Evolutionary conservation across 2,888 invertebrate genomes (phyloP).

Genomic region (Drosophila mayaguana): DNA sequence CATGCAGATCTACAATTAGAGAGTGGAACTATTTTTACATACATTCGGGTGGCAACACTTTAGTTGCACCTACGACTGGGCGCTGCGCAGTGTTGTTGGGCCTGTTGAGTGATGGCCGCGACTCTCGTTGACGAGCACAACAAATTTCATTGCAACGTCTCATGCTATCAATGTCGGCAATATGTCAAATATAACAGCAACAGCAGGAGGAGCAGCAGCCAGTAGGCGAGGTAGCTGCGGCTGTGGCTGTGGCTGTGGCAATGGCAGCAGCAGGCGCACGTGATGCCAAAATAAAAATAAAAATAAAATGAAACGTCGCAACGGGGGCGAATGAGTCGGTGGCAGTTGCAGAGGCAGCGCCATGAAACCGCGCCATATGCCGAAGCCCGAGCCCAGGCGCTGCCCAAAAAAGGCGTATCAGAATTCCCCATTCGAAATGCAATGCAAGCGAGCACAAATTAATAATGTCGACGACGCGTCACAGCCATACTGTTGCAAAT

Average conservation of each 20-base stretch:
- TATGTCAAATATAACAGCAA: slow-evolving; percentile 67
- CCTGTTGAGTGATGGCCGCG: slow-evolving; percentile 62
- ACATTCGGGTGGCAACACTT: slow-evolving; percentile 29
- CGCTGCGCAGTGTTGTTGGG: slow-evolving; percentile 30
- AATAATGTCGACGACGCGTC: slow-evolving; percentile 66
- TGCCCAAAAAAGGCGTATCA: slow-evolving; percentile 57
- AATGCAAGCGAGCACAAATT: slow-evolving; percentile 69
- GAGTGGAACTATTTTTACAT: background rate
- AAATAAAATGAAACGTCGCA: slow-evolving; percentile 37
- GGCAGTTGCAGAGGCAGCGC: slow-evolving; percentile 30
- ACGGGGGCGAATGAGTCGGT: slow-evolving; percentile 28
- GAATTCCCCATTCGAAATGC: slow-evolving; percentile 62
- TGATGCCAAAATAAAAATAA: slow-evolving; percentile 69
- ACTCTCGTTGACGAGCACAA: slow-evolving; percentile 74
- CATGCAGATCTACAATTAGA: background rate
- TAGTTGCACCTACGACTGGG: slow-evolving; percentile 20
- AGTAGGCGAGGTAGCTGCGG: slow-evolving; percentile 5
- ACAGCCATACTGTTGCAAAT: slow-evolving; percentile 31
- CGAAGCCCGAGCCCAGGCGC: slow-evolving; percentile 40
- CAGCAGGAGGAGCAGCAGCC: slow-evolving; percentile 21
- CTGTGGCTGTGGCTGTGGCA: slow-evolving; percentile 11
- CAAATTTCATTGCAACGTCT: slow-evolving; percentile 79
- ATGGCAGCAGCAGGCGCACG: slow-evolving; percentile 49
- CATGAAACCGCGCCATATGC: slow-evolving; percentile 48
- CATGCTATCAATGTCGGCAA: slow-evolving; percentile 77